phyloP scores from a whole-genome alignment of 2,113 vertebrate species.

The Argyrosomus japonicus region DNA sequence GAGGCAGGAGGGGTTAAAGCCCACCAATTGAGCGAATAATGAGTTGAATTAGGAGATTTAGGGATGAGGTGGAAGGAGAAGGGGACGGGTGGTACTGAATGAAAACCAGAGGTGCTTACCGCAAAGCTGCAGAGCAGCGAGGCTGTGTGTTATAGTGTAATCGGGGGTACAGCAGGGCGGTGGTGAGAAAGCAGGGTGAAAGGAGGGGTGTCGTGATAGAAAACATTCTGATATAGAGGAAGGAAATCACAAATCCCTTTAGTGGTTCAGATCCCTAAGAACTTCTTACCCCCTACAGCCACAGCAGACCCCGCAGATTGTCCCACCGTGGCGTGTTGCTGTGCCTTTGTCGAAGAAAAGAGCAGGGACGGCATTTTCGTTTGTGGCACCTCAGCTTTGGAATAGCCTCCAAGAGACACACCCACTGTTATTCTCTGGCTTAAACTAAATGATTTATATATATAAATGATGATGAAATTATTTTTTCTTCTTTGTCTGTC shows the following conservation, averaged over 20 bases:
- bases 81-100: constrained; percentile 74
- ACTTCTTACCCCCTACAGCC: too few relatives aligned
- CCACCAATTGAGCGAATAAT: constrained; percentile 88
- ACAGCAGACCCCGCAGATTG: too few relatives aligned
- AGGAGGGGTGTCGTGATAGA: not conserved
- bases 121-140: constrained; percentile 67
- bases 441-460: too few relatives aligned
- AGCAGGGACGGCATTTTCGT: too few relatives aligned
- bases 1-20: constrained; percentile 81
- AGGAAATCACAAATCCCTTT: not conserved
- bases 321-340: too few relatives aligned
- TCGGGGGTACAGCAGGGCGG: constrained; percentile 5
- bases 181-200: constrained; percentile 9
- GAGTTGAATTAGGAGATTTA: constrained; percentile 87
- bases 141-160: constrained; percentile 33
- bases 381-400: too few relatives aligned
- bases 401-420: too few relatives aligned
- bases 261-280: not conserved
- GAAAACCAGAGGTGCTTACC: constrained; percentile 85
- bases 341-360: too few relatives aligned
- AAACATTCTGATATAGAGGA: not conserved
- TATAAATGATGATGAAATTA: too few relatives aligned
- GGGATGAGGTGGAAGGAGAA: constrained; percentile 72
- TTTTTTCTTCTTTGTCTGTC: too few relatives aligned
- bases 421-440: too few relatives aligned